phyloP scores from a whole-genome alignment of 2,888 invertebrate species.

The Ecdyonurus torrentis region DNA sequence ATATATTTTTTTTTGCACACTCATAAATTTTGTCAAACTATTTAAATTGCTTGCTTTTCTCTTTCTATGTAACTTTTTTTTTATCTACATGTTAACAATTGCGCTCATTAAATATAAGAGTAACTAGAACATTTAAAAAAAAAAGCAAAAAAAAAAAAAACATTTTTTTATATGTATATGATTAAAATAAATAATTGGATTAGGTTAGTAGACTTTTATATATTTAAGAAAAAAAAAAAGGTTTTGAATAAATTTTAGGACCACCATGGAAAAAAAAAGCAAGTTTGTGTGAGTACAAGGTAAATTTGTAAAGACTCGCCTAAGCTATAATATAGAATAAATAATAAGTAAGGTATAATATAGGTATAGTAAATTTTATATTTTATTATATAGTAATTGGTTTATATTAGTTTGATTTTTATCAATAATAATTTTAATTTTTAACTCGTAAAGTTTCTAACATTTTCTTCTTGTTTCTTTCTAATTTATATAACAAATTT shows the following conservation, averaged over 20 bases:
- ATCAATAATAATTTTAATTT: too few species aligned
- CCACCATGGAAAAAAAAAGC: background rate
- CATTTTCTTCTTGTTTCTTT: too few species aligned
- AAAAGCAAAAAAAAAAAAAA: background rate
- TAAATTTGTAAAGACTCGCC: too few species aligned
- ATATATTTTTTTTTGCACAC: background rate
- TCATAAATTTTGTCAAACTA: background rate
- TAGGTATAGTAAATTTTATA: too few species aligned
- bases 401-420: too few species aligned
- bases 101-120: background rate
- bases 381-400: too few species aligned
- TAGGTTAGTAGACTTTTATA: background rate
- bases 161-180: background rate
- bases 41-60: background rate
- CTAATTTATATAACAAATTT: too few species aligned
- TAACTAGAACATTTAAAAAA: background rate
- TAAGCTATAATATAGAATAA: too few species aligned
- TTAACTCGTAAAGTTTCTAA: too few species aligned
- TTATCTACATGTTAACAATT: background rate
- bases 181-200: background rate
- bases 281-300: too few species aligned
- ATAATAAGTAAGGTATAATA: too few species aligned
- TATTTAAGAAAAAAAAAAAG: background rate
- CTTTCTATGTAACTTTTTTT: background rate
- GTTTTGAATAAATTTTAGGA: background rate